A percentile compares a stretch with the other conserved stretches of the same genome.
Evolutionary conservation across 2,888 invertebrate species (phyloP).

Genomic region (Zaprionus bogoriensis): DNA sequence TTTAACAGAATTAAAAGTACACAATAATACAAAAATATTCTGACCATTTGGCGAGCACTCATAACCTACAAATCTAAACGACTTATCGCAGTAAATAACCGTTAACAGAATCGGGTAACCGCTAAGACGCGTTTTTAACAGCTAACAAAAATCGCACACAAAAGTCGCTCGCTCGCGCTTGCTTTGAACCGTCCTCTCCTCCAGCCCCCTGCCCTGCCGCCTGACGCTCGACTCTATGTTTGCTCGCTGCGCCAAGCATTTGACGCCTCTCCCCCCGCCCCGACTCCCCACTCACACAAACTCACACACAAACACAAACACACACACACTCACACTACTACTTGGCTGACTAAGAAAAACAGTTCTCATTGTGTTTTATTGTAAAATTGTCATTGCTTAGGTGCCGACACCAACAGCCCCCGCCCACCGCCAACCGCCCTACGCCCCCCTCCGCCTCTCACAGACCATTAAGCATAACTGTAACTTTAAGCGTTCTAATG

Average conservation of each 20-base stretch:
- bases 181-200: slow-evolving; percentile 36
- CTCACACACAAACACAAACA: background rate
- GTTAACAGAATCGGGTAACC: slow-evolving; percentile 20
- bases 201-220: slow-evolving; percentile 3
- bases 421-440: too few relatives aligned
- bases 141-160: slow-evolving; percentile 32
- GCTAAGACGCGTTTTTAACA: slow-evolving; percentile 31
- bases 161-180: slow-evolving; percentile 63
- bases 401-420: slow-evolving; percentile 57
- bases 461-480: slow-evolving; percentile 20
- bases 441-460: background rate
- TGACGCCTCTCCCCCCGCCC: slow-evolving; percentile 17
- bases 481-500: slow-evolving; percentile 64
- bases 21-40: slow-evolving; percentile 4
- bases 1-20: too few relatives aligned
- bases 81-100: background rate
- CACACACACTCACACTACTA: slow-evolving; percentile 2
- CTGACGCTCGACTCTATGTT: slow-evolving; percentile 27
- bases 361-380: slow-evolving; percentile 53
- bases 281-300: slow-evolving; percentile 6
- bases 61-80: slow-evolving; percentile 2
- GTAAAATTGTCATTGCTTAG: slow-evolving; percentile 78
- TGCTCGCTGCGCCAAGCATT: slow-evolving; percentile 33
- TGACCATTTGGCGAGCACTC: slow-evolving; percentile 17
- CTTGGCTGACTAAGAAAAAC: slow-evolving; percentile 31